A percentile compares a stretch with the other conserved stretches of the same genome.
phyloP scores from a whole-genome alignment of 2,888 invertebrate species.

The Sericinus montela region DNA sequence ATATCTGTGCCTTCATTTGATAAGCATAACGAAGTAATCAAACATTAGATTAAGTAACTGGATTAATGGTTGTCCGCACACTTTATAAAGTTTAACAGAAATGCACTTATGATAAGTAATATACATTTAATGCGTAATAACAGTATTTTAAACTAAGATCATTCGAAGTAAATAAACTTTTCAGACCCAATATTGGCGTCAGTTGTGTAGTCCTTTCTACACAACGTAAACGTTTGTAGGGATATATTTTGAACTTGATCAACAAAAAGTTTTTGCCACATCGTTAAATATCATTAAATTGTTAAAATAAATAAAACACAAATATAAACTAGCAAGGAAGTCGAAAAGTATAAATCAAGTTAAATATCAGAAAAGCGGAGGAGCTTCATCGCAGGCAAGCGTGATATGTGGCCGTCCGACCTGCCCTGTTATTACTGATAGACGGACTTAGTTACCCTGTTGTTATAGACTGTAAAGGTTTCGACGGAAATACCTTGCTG shows the following conservation, averaged over 20 bases:
- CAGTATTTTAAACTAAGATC: too few relatives aligned
- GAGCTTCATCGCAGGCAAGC: slow-evolving; percentile 46
- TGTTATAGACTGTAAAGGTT: slow-evolving; percentile 11
- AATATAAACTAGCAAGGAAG: slow-evolving; percentile 1
- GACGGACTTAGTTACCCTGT: slow-evolving; percentile 15
- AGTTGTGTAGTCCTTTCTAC: too few relatives aligned
- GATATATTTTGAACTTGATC: too few relatives aligned
- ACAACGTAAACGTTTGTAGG: too few relatives aligned
- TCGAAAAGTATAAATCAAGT: slow-evolving; percentile 16
- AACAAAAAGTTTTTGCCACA: too few relatives aligned
- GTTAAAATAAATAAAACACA: neutral
- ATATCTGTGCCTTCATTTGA: slow-evolving; percentile 12
- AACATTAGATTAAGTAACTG: slow-evolving; percentile 3
- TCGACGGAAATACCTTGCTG: slow-evolving; percentile 12
- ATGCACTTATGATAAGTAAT: neutral
- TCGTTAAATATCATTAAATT: neutral
- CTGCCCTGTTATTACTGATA: slow-evolving; percentile 34
- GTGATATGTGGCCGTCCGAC: slow-evolving; percentile 33
- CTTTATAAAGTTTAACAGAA: neutral
- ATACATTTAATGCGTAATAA: too few relatives aligned
- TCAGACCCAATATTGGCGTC: too few relatives aligned
- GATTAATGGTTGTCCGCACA: neutral
- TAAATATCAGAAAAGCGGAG: slow-evolving; percentile 22
- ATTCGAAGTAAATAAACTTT: too few relatives aligned
- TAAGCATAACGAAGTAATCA: slow-evolving; percentile 12